Conservation (phyloP, 1,140 invertebrate genomes). For the Drosophila murphyi region DNA sequence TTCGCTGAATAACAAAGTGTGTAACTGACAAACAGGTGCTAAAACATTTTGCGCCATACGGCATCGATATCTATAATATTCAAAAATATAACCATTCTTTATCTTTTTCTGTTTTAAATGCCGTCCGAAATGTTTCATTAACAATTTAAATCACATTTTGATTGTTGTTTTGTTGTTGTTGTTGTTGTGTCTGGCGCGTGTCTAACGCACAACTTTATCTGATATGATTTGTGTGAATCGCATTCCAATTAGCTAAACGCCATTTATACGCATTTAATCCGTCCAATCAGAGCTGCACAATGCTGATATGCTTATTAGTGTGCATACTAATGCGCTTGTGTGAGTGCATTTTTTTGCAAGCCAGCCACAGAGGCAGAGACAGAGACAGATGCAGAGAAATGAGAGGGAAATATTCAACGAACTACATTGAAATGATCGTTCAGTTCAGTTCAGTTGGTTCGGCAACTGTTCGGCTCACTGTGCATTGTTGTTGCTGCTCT, state of each 20-base stretch:
- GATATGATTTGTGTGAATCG: slow-evolving; percentile 10
- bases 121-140: slow-evolving; percentile 17
- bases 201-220: slow-evolving; percentile 26
- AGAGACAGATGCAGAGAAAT: neutral
- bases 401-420: neutral
- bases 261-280: slow-evolving; percentile 48
- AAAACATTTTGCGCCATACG: slow-evolving; percentile 15
- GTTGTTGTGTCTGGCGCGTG: slow-evolving; percentile 26
- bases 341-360: slow-evolving; percentile 24
- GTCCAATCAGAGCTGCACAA: slow-evolving; percentile 40
- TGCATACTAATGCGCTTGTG: neutral
- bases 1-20: slow-evolving; percentile 19
- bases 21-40: slow-evolving; percentile 28
- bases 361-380: neutral
- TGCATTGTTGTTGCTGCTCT: slow-evolving; percentile 26
- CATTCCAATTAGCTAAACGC: slow-evolving; percentile 39
- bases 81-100: slow-evolving; percentile 10
- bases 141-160: slow-evolving; percentile 38
- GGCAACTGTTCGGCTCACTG: slow-evolving; percentile 7
- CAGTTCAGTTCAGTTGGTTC: slow-evolving; percentile 12
- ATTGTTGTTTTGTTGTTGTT: slow-evolving; percentile 3
- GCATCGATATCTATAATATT: slow-evolving; percentile 11
- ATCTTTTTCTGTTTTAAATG: slow-evolving; percentile 4
- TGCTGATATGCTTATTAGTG: slow-evolving; percentile 14
- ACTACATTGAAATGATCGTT: slow-evolving; percentile 17